Base-by-base conservation (phyloP, 2,888 invertebrate genomes). In the Ennomos erosarius region DNA sequence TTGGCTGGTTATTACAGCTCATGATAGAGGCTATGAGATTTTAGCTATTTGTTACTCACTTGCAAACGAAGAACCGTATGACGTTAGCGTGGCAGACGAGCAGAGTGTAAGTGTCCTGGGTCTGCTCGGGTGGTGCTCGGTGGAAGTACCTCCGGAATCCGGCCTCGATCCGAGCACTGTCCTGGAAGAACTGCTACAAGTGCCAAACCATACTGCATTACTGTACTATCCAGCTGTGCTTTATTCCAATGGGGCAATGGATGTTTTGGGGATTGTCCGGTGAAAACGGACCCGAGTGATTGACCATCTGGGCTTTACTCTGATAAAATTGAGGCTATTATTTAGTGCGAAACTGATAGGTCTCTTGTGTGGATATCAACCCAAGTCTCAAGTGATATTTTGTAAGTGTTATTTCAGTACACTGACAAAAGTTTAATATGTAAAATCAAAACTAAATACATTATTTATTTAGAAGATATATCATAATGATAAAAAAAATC, bases 81-180 rank as follows among this genome's bases (percentile, higher is more conserved):
- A 99, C 99, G 87, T 99, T 99, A 4, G 98, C 99, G 85, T 99
- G 99, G 72, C 99, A 99, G 1, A 99, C 98, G 54, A 99, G 90
- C 42, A 99, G 82, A 37, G 99, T 98, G 82, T 97, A 98, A 0
- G 96, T 94, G 82, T 99, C 98, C 43, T 95, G 91, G 1, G 94
- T 93, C 85, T 99, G 98, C 0, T 93, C 92, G 0, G 96, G 94
- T 42, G 95, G 93, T 3, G 99, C 99, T 49, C 99, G 94, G 85
- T 99, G 95, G 84, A 99, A 97, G 87, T 98, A 97, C 71, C 96
- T 96, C 47, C 99, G 93, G 88, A 99, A 99, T 0, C 97, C 99
- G 1, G 98, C 98, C 87, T 99, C 99, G 73, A 99, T 99, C 65
- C 99, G 94, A 0, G 98, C 96, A 12, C 98, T 97, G 85, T 99